Evolutionary conservation across 2,113 vertebrate species (phyloP), one percentile per base, ranked within the genome.

Genomic region (Pithys albifrons): DNA sequence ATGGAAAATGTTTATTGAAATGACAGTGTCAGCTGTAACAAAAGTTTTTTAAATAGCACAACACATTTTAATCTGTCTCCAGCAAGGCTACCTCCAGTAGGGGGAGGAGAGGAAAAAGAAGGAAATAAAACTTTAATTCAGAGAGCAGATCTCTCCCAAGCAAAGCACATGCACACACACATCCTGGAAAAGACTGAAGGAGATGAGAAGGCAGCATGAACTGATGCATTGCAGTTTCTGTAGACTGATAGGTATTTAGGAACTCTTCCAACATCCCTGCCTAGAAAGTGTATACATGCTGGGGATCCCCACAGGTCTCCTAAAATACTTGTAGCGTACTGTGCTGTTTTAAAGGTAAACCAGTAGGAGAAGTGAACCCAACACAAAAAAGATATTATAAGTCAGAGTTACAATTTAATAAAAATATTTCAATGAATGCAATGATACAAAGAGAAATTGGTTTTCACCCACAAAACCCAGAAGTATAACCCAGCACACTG

Each of bases 41-140:
- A 83, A 97, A 94, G 23, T 70, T 45, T 72, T 92, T 85, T 41
- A 41, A 84, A 59, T 75, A 72, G n/a, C 59, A 94, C 24, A 31
- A 46, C 67, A 93, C 20, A 41, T 85, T 89, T 61, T 75, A 81
- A 85, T 62, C 55, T 78, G 17, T 24, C 64, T 89, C 20, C 57
- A 39, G 33, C 49, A 96, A 91, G 77, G 18, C 35, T 91, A 76
- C 7, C 43, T 78, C 35, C 46, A 79, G 37, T 37, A 86, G 33
- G 43, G 25, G 67, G 28, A 69, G 11, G 4, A 7, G 8, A 58
- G 7, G 51, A 85, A 84, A 51, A 93, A 81, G 25, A 45, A 57
- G 35, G 17, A 95, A 85, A 93, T 57, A 84, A 96, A 86, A 62
- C 20, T 23, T 18, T 76, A 49, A 49, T 70, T 85, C 37, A 86